A percentile compares a stretch with the other conserved stretches of the same genome.
These are phyloP conservation scores for Cavia aperea DNA, from an alignment of 2,113 vertebrate species.

Conservation along the genomic window DNA sequence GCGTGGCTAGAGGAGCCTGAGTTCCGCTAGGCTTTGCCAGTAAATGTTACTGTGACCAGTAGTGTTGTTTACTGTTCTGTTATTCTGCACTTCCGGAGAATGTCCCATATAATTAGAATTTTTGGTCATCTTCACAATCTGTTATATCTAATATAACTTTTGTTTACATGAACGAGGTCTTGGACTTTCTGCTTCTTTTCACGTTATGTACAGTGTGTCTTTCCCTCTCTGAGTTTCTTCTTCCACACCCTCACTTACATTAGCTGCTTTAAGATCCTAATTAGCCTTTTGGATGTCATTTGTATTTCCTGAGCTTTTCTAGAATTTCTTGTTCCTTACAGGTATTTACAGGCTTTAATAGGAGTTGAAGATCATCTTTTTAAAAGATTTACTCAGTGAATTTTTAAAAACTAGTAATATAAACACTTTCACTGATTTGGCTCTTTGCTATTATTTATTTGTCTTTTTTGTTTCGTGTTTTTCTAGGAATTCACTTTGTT, in stretches of 20 bases:
- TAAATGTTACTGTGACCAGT: neutral
- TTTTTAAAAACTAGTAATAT: slow-evolving; percentile 14
- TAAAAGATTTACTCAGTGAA: neutral
- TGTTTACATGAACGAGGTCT: neutral
- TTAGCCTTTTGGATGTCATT: neutral
- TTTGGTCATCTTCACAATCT: slow-evolving; percentile 4
- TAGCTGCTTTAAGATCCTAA: neutral
- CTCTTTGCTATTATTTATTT: no score
- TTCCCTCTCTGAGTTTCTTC: neutral
- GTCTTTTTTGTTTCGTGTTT: no score
- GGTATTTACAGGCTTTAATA: neutral
- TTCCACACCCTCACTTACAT: neutral
- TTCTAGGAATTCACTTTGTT: no score
- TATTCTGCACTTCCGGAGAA: neutral
- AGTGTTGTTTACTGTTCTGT: neutral
- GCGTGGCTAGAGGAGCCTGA: neutral
- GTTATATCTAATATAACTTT: neutral
- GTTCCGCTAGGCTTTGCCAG: neutral
- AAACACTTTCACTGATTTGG: neutral
- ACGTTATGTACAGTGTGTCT: neutral
- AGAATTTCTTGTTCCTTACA: neutral
- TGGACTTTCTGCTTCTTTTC: neutral
- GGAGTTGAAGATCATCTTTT: neutral
- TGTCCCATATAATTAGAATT: neutral
- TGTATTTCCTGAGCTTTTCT: neutral